Evolutionary conservation across 2,888 invertebrate species (phyloP).

Genomic region (Venusia cambrica): DNA sequence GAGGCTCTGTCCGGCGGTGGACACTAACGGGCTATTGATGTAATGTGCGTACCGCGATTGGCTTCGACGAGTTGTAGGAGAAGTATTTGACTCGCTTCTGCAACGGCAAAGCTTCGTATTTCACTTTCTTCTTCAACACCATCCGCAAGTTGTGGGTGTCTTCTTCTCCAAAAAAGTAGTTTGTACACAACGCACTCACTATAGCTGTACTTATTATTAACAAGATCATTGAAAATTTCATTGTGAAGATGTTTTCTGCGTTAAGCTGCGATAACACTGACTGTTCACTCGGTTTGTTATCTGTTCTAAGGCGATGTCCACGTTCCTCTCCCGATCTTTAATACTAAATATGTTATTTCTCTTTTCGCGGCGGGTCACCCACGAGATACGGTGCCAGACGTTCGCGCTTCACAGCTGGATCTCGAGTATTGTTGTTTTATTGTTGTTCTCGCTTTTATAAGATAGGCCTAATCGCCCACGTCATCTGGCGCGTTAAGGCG

Average conservation of each 20-base stretch:
- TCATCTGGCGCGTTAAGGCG: constrained; percentile 22
- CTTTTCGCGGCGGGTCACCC: constrained; percentile 5
- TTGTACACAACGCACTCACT: constrained; percentile 37
- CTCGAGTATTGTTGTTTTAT: constrained; percentile 26
- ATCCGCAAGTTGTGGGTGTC: constrained; percentile 32
- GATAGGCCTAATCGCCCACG: constrained; percentile 23
- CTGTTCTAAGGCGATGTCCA: constrained; percentile 14
- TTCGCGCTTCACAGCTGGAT: constrained; percentile 22
- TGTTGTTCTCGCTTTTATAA: too few species aligned
- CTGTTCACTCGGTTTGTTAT: constrained; percentile 11
- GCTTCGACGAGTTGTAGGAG: constrained; percentile 36
- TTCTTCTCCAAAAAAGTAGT: constrained; percentile 44
- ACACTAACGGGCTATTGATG: too few species aligned
- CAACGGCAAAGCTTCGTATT: constrained; percentile 47
- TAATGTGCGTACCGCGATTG: constrained; percentile 52
- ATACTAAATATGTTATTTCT: constrained; percentile 2
- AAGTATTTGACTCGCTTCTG: constrained; percentile 45
- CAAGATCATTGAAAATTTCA: constrained; percentile 25
- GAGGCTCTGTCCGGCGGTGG: too few species aligned
- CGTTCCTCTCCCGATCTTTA: too few species aligned
- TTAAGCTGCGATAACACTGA: constrained; percentile 5
- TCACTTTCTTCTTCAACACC: constrained; percentile 39
- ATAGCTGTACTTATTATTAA: constrained; percentile 32
- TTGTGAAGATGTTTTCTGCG: constrained; percentile 15
- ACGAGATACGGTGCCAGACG: constrained; percentile 12